Percentiles rank a stretch among this genome's conserved stretches.
Evolutionary conservation across 37 sponge, comb jelly and placozoan genomes (phyloP).

Genomic region (Beroe ovata): DNA sequence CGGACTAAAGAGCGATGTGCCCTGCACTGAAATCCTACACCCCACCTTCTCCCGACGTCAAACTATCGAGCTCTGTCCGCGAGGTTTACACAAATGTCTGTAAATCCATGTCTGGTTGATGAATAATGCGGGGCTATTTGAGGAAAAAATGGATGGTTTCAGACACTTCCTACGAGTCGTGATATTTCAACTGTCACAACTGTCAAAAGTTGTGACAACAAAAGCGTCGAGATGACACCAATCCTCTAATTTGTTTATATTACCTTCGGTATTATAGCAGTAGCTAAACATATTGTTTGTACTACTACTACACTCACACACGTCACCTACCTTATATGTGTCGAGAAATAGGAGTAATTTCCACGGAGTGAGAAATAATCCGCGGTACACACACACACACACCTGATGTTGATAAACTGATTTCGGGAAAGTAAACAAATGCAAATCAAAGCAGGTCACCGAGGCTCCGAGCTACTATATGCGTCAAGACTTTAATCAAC

Average conservation of each 20-base stretch:
- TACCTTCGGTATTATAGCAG: too few species aligned
- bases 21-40: constrained; percentile 44
- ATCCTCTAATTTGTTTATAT: background rate
- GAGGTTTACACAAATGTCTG: background rate
- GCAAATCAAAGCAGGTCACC: too few species aligned
- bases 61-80: background rate
- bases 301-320: too few species aligned
- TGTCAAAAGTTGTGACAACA: too few species aligned
- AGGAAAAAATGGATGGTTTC: background rate
- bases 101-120: background rate
- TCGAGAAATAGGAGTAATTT: too few species aligned
- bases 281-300: too few species aligned
- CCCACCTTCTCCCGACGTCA: background rate
- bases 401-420: background rate
- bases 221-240: background rate
- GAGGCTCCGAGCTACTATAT: too few species aligned
- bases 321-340: too few species aligned
- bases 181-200: too few species aligned
- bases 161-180: background rate
- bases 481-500: too few species aligned
- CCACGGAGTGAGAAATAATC: too few species aligned
- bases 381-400: background rate
- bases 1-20: constrained; percentile 50
- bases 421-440: background rate
- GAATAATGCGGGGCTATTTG: background rate